These are phyloP conservation scores for Tetanocera ferruginea DNA, from an alignment of 2,888 invertebrate genomes.

Conservation along the genomic window DNA sequence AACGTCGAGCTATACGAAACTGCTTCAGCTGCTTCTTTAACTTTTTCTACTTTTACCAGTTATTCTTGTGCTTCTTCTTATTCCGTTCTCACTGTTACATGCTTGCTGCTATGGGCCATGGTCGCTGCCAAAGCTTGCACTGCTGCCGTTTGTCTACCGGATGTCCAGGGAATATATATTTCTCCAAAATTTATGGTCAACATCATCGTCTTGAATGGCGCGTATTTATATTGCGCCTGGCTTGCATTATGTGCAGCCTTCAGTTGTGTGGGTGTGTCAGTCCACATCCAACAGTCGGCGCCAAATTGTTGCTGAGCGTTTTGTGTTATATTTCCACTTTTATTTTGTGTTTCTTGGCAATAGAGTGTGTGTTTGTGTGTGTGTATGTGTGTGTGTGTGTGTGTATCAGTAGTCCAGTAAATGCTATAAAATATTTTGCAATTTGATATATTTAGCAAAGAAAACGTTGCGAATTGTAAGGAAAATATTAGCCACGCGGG, in stretches of 20 bases:
- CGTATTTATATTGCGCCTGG: conserved; percentile 11
- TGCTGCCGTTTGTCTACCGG: conserved; percentile 20
- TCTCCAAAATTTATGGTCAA: conserved; percentile 33
- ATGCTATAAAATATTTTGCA: conserved; percentile 15
- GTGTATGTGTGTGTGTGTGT: too few relatives aligned
- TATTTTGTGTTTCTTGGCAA: too few relatives aligned
- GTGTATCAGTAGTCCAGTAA: not conserved
- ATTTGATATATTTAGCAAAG: not conserved
- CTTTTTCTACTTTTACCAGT: not conserved
- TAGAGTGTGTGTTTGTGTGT: too few relatives aligned
- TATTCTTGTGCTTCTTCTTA: not conserved
- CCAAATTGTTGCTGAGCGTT: too few relatives aligned
- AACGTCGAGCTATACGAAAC: conserved; percentile 19
- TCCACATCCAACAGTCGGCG: not conserved
- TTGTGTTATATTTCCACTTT: too few relatives aligned
- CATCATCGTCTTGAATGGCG: conserved; percentile 27
- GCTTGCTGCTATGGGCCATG: not conserved
- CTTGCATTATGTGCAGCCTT: not conserved
- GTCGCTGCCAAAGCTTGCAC: not conserved
- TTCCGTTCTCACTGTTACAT: not conserved
- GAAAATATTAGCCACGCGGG: not conserved
- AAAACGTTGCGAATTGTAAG: not conserved
- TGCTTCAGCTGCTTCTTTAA: not conserved
- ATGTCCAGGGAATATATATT: conserved; percentile 11
- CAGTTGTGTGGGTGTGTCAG: not conserved